phyloP scores from a whole-genome alignment of 2,888 invertebrate species.

The Tipula vernalis region DNA sequence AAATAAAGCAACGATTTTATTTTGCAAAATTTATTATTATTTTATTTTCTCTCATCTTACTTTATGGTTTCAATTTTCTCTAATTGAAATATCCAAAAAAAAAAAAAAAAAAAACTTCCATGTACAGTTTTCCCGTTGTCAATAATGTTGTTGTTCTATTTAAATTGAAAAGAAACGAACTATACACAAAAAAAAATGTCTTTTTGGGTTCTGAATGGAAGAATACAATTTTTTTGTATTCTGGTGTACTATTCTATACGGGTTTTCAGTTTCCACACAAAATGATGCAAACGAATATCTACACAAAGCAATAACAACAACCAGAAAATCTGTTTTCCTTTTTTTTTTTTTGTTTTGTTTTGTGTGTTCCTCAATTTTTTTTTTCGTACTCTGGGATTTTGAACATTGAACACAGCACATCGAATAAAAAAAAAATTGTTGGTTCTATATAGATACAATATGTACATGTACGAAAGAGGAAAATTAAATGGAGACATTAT shows the following conservation, averaged over 20 bases:
- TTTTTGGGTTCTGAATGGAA: background rate
- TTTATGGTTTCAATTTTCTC: background rate
- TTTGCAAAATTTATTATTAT: background rate
- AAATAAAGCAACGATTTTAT: background rate
- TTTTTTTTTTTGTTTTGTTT: background rate
- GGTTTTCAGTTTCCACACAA: background rate
- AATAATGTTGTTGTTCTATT: background rate
- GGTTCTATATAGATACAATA: background rate
- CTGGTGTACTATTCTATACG: background rate
- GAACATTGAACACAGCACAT: background rate
- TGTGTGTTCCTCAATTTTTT: background rate
- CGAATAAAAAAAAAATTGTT: background rate
- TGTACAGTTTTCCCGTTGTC: background rate
- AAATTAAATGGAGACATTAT: conserved; percentile 4
- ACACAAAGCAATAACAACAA: background rate
- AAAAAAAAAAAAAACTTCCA: background rate
- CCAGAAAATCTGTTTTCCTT: background rate
- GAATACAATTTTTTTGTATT: background rate
- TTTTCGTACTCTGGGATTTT: background rate
- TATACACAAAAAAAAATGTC: background rate
- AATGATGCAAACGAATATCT: background rate
- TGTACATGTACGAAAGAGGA: background rate
- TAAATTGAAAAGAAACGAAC: background rate
- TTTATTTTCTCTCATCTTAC: background rate
- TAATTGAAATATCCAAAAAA: background rate